Base-by-base conservation (phyloP, 2,113 vertebrate genomes). In the Penelope pileata region DNA sequence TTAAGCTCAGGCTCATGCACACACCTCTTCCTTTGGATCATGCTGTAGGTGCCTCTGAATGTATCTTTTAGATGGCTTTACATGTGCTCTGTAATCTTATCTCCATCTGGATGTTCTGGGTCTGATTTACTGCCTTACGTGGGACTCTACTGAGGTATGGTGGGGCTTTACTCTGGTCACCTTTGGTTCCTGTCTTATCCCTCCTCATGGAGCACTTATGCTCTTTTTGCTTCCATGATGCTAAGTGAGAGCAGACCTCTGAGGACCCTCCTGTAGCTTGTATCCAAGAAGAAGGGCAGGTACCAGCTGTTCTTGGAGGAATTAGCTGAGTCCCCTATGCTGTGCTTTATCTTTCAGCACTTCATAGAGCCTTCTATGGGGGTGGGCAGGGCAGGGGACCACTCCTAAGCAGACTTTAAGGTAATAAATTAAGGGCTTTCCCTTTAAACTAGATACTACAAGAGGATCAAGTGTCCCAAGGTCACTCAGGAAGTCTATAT, bases 1-100 rank as follows among this genome's bases (percentile, higher is more conserved):
- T 62, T 91, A 83, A 91, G 12, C 24, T 58, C 42, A 47, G 23
- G 24, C 15, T 18, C 42, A 83, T 2, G 0, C 1, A 29, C 6
- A 2, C 26, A 0, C 4, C 0, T 1, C 9, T 73, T 54, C 7
- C 1, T 68, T 38, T 56, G 13, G 16, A 4, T 0, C 1, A 0
- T 60, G 26, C 7, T 85, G 13, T 18, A 10, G 8, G 4, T 67
- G 45, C 7, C 1, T 38, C 10, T 74, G 2, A 36, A 2, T 30
- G 3, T 68, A 7, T 8, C 11, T 69, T 10, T 43, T 15, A 30
- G 45, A 42, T 8, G 7, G 3, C 3, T 9, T 40, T 0, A 1
- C 0, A 1, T 0, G 0, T 17, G 2, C 29, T 78, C 86, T 54
- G 7, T 2, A 68, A n/a, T 4, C 13, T 30, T 40, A 9, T 7